Conservation (phyloP, 2,113 vertebrate genomes). For the Burhinus oedicnemus region DNA sequence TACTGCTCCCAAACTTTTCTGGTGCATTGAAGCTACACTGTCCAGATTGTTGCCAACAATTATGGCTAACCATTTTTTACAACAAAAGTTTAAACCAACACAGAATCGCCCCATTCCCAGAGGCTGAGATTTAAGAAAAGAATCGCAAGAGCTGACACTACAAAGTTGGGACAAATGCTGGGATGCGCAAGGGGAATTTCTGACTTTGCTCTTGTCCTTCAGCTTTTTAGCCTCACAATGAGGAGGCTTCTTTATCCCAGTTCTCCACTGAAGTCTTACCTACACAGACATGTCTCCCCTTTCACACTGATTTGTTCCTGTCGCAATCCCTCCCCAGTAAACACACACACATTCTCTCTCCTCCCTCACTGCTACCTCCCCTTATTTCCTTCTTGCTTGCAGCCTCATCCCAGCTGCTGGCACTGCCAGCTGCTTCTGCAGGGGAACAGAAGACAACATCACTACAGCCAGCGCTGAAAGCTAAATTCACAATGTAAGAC, state of each 20-base stretch:
- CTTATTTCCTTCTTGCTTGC: background rate
- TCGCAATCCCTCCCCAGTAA: background rate
- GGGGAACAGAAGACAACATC: background rate
- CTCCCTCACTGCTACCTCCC: background rate
- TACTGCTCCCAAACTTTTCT: background rate
- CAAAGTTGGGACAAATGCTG: background rate
- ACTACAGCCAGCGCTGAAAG: background rate
- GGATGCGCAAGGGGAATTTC: background rate
- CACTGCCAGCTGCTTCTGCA: background rate
- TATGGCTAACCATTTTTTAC: background rate
- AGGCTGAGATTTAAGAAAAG: background rate
- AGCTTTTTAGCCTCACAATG: background rate
- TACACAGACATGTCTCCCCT: background rate
- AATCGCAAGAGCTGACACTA: background rate
- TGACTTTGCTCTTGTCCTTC: background rate
- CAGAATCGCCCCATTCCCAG: conserved; percentile 4
- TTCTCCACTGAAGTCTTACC: background rate
- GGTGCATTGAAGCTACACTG: background rate
- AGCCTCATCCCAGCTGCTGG: background rate
- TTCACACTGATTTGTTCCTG: background rate
- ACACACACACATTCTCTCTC: background rate
- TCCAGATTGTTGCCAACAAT: background rate
- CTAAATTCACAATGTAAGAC: background rate
- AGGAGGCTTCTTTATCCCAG: background rate
- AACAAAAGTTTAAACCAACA: conserved; percentile 4